Evolutionary conservation across 2,113 vertebrate genomes (phyloP), one percentile per base, ranked within the genome.

Genomic region (Phalacrocorax aristotelis): DNA sequence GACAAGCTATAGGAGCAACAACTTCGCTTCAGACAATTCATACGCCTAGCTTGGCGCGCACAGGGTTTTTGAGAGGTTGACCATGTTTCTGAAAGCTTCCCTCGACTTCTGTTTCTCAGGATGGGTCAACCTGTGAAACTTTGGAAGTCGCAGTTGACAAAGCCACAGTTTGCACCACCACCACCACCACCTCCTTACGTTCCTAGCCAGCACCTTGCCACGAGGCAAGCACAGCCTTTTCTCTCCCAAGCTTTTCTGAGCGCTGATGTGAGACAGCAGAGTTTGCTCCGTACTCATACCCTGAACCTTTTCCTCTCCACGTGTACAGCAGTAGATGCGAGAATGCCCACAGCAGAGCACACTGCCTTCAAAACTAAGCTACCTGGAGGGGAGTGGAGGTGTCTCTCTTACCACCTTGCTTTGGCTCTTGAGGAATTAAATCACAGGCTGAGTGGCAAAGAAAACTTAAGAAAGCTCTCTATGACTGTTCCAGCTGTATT

Each of bases 241-340:
- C 8, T 74, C 80, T 34, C 46, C 40, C 34, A 18, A 61, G 34
- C 5, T 87, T 81, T 54, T 52, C 11, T 32, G 32, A 49, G 34
- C 7, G 49, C 61, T 58, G 49, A 20, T 5, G 26, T 4, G 68
- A 80, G 54, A 68, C 36, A 71, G 49, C 25, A 30, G 10, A 7
- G 9, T 48, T n/a, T 57, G 40, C 4, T 14, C 38, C 3, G 0
- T 10, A 4, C 7, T 32, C 34, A 11, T 11, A 4, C 19, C 15
- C 40, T 2, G 40, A 90, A 5, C n/a, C 55, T 27, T 70, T 58
- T 40, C 14, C 27, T 75, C 48, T 21, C 48, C 18, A 1, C 3
- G 6, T 5, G 3, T 30, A 0, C 29, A 20, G 22, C 48, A 19
- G 38, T 6, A 60, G 52, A 38, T 1, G 3, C 5, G 44, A 64